Evolutionary conservation across 2,888 invertebrate genomes (phyloP), one percentile per base, ranked within the genome.

Genomic region (Acronicta aceris): DNA sequence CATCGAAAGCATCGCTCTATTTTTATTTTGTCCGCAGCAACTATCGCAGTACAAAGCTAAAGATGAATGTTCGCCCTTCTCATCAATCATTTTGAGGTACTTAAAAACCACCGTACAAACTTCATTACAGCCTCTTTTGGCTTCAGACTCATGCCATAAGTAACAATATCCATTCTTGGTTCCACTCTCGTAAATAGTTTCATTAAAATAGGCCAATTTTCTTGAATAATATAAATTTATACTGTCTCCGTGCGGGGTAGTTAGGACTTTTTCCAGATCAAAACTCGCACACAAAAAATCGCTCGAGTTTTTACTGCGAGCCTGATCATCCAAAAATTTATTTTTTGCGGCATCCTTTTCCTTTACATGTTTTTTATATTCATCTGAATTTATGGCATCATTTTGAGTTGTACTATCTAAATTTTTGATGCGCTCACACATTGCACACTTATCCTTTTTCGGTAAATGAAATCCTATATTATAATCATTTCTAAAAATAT

Each of bases 101-200:
- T 55, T 56, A 51, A 46, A 53, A 12, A 75, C 40, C 50, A 55
- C 82, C 40, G 70, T 81, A 47, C 75, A 74, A 27, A 78, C 76
- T 70, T 85, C 82, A 62, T 74, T 68, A 40, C 74, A 62, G 15
- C 82, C 81, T 56, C 81, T 50, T 58, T 81, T 78, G 1, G 69
- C 83, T 61, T 84, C 81, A 42, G 55, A 41, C 65, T 79, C 83
- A 25, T 40, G 8, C 50, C 50, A 50, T 10, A 50, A 12, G 15
- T 41, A 50, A 27, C 40, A 49, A 9, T 16, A 41, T 41, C 15
- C 41, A 41, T 15, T 16, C 41, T 15, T 41, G 15, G 16, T 41
- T 16, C 41, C 41, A 15, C 41, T 40, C n/a, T 40, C 40, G n/a
- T 40, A 40, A 40, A 40, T 40, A 40, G n/a, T 40, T 40, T 40